Evolutionary conservation across 2,113 vertebrate genomes (phyloP), one percentile per base, ranked within the genome.

Genomic region (Oncorhynchus keta): DNA sequence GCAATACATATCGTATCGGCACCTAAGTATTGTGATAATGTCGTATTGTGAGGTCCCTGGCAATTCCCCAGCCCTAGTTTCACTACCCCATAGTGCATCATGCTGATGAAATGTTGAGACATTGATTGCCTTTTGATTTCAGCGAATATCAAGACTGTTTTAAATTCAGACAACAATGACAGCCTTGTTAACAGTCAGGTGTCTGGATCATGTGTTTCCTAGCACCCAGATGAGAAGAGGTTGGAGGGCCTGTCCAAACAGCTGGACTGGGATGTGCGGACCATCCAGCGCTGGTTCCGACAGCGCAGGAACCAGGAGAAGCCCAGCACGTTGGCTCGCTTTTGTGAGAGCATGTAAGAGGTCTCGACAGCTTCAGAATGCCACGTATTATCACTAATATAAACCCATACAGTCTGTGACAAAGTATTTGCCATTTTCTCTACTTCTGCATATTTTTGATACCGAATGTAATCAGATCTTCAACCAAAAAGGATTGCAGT

Each of bases 331-430:
- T 95, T 99, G 30, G 94, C 93, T 0, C 95, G 94, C 70, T 99
- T 99, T 94, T 99, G 97, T 78, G 97, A 99, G 84, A 98, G 97
- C 97, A 97, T 97, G 98, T 99, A 92, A 97, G 98, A 77, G 24
- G 8, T 35, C 16, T 35, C 14, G 6, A 8, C 32, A 68, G 2
- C 18, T 16, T 8, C 32, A n/a, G 7, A 2, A 22, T 35, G 32
- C 12, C 16, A 5, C 1, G 0, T 35, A 35, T 68, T 18, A 3
- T 68, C 18, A 6, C 32, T 35, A 45, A 45, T 45, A 45, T 45
- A 45, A n/a, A 62, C n/a, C 2, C 20, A n/a, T 62, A 61, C 6
- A 62, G 49, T 45, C 39, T 45, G 39, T 11, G 9, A 45, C 1
- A 45, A 45, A 45, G 9, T 45, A 45, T 45, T 45, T 45, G 2